Evolutionary conservation across 2,113 vertebrate species (phyloP), one percentile per base, ranked within the genome.

Genomic region (Thunnus thynnus): DNA sequence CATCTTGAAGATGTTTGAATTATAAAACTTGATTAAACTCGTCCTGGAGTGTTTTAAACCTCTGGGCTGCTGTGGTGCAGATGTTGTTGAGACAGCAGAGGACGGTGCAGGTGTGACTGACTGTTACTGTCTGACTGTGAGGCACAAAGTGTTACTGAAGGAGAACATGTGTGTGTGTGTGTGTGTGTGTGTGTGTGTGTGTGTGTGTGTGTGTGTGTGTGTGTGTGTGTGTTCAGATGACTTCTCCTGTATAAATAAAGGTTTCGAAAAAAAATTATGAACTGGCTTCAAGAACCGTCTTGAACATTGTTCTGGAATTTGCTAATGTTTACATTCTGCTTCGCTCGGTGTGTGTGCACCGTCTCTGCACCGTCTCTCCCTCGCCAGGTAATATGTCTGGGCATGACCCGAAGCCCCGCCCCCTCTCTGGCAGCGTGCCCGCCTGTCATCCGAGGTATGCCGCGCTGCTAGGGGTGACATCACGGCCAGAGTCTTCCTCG

Each of bases 361-460:
- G 32, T 72, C 85, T 76, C 69, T 67, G 56, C 62, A 41, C 55
- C 76, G 12, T 68, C 14, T 17, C n/a, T 80, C 85, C 71, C 46
- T 84, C 81, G 14, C 82, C 88, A 91, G 92, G 88, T 92, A 83
- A 93, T 92, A 68, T 90, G 92, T 91, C 92, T 91, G 86, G 90
- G 85, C 92, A 89, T 54, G 93, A 93, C 76, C 61, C 1, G 32
- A 76, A 70, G 89, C 82, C 82, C 82, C 85, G 47, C 88, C 91
- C 78, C 69, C 52, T 50, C 51, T 46, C 69, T 88, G 78, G 84
- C 79, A 72, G 27, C 1, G 4, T 6, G 82, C 76, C 84, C 52
- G 46, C 77, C 83, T 83, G 51, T 81, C 88, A 89, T 80, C 66
- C 51, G 3, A 63, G 93, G 91, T 91, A 92, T 93, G 88, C 90